Conservation (phyloP, 2,888 invertebrate genomes). For the Leptopilina myrica region DNA sequence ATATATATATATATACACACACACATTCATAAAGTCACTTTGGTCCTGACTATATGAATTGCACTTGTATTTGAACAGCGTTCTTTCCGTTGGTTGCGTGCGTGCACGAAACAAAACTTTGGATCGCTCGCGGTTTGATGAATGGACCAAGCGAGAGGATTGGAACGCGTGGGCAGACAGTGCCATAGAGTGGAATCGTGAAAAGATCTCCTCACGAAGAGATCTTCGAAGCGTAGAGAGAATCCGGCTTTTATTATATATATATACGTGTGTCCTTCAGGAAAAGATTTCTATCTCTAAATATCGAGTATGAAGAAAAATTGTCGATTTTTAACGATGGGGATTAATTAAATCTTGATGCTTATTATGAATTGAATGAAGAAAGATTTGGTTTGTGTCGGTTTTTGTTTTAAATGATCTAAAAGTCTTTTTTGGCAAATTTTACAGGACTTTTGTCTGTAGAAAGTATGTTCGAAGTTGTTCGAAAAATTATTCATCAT, state of each 20-base stretch:
- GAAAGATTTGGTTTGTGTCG: no score
- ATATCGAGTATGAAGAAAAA: no score
- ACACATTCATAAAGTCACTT: no score
- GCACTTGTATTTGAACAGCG: conserved; percentile 20
- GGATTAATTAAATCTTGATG: no score
- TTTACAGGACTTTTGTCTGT: no score
- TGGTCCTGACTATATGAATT: background rate
- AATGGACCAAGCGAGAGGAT: conserved; percentile 32
- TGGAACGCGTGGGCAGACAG: conserved; percentile 34
- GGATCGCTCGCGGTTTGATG: conserved; percentile 35
- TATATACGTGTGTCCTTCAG: conserved; percentile 20
- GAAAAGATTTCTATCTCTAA: conserved; percentile 26
- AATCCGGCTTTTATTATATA: background rate
- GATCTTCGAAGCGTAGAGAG: background rate
- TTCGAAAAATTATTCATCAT: no score
- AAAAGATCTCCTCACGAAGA: conserved; percentile 16
- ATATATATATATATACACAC: no score
- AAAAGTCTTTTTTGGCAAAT: no score
- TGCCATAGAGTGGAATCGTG: conserved; percentile 27
- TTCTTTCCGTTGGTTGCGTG: conserved; percentile 27
- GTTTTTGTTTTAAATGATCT: no score
- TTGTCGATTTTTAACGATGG: no score
- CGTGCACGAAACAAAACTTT: conserved; percentile 36
- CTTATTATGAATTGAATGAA: no score
- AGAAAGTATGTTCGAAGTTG: no score